Percentiles rank a stretch among this genome's conserved stretches.
These are phyloP conservation scores for Molossus alvarezi DNA, from an alignment of 2,797 vertebrate species.

Conservation along the genomic window DNA sequence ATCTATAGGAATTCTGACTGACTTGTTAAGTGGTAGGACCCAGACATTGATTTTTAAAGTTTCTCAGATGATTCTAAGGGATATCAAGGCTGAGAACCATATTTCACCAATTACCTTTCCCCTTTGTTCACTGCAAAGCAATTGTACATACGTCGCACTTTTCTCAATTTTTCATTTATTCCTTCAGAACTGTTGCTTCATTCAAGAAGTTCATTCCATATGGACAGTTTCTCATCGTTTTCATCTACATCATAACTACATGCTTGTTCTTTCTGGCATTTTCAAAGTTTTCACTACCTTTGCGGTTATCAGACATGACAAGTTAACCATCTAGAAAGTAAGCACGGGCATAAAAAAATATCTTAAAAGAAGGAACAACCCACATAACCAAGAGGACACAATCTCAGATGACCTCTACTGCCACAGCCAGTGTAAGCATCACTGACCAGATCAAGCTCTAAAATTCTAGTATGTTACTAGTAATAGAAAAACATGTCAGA, in stretches of 20 bases:
- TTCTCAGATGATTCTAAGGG: neutral
- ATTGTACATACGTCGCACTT: neutral
- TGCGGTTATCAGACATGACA: neutral
- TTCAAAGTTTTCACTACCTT: slow-evolving; percentile 22
- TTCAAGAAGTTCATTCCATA: neutral
- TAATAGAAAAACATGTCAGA: neutral
- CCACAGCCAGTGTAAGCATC: neutral
- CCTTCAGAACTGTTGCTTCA: neutral
- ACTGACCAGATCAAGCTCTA: neutral
- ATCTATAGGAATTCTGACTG: neutral
- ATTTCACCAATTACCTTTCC: neutral
- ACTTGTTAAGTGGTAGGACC: neutral
- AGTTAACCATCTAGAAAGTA: slow-evolving; percentile 44
- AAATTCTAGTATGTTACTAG: neutral
- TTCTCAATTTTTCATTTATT: slow-evolving; percentile 14
- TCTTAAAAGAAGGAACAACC: slow-evolving; percentile 31
- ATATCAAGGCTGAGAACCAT: neutral
- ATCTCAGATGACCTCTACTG: slow-evolving; percentile 25
- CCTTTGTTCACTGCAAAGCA: neutral
- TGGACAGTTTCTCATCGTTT: neutral
- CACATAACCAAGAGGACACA: slow-evolving; percentile 43
- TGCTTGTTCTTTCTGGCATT: neutral
- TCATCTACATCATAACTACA: neutral
- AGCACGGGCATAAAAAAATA: slow-evolving; percentile 4
- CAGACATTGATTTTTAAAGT: neutral